phyloP scores from a whole-genome alignment of 2,113 vertebrate species.

The Pungitius pungitius region DNA sequence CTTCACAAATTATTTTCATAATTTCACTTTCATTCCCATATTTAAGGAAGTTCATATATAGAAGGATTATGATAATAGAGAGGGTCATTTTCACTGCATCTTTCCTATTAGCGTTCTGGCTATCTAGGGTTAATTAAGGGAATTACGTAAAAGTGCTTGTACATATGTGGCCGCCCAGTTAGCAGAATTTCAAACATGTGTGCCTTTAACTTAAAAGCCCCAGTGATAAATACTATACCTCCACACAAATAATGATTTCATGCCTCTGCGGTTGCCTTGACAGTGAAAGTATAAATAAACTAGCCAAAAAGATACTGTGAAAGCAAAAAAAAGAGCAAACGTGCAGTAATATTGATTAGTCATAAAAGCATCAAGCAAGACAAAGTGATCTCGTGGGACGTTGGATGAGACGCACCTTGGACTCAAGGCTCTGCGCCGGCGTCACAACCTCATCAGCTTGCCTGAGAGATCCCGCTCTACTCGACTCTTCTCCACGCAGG shows the following conservation, averaged over 20 bases:
- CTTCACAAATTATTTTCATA: neutral
- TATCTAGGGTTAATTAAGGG: no score
- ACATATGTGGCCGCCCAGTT: no score
- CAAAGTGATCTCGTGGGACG: neutral
- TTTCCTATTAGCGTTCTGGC: neutral
- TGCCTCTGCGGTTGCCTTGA: conserved; percentile 49
- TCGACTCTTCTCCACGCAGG: conserved; percentile 87
- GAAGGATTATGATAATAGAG: neutral
- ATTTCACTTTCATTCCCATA: conserved; percentile 4
- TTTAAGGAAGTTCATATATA: neutral
- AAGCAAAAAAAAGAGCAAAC: neutral
- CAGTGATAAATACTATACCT: neutral
- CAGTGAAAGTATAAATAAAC: conserved; percentile 17
- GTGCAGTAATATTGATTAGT: neutral
- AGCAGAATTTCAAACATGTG: neutral
- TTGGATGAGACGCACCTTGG: conserved; percentile 72
- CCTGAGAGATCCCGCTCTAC: conserved; percentile 81
- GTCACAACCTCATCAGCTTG: conserved; percentile 72
- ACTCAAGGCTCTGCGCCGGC: conserved; percentile 61
- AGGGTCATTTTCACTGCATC: neutral
- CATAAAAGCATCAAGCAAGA: neutral
- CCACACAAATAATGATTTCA: neutral
- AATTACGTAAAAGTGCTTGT: neutral
- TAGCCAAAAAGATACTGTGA: conserved; percentile 20
- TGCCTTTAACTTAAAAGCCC: neutral